Evolutionary conservation across 2,888 invertebrate genomes (phyloP).

Genomic region (Lucinisca nassula): DNA sequence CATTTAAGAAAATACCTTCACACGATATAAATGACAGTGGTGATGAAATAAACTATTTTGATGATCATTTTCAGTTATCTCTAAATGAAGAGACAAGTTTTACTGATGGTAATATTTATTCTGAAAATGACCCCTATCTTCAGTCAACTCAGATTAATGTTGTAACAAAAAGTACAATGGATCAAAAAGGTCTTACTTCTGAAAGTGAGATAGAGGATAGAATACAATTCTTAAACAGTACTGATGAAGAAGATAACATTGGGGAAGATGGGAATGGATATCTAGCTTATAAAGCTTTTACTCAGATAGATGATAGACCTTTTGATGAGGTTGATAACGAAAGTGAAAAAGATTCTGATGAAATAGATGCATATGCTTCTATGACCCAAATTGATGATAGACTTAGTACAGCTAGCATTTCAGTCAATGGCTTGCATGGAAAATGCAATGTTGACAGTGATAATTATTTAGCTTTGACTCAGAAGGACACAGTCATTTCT

Average conservation of each 20-base stretch:
- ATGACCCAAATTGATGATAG: slow-evolving; percentile 11
- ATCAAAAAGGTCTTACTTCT: neutral
- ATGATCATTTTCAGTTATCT: neutral
- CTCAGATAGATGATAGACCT: neutral
- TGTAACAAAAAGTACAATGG: neutral
- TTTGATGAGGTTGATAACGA: neutral
- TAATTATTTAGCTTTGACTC: slow-evolving; percentile 38
- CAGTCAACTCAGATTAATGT: neutral
- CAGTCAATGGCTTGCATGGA: neutral
- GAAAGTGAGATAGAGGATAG: too few relatives aligned
- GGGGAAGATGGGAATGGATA: too few relatives aligned
- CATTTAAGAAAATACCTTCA: too few relatives aligned
- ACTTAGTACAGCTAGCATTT: too few relatives aligned
- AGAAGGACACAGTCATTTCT: neutral
- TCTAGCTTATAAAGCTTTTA: neutral
- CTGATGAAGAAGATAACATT: neutral
- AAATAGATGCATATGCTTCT: slow-evolving; percentile 1
- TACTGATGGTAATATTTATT: too few relatives aligned
- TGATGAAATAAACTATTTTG: neutral
- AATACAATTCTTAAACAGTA: neutral
- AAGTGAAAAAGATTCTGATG: neutral
- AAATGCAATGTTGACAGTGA: slow-evolving; percentile 11
- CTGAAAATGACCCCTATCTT: too few relatives aligned
- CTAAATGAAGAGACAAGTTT: neutral
- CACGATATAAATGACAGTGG: neutral